phyloP scores from a whole-genome alignment of 2,113 vertebrate species.

The Pelusios castaneus region DNA sequence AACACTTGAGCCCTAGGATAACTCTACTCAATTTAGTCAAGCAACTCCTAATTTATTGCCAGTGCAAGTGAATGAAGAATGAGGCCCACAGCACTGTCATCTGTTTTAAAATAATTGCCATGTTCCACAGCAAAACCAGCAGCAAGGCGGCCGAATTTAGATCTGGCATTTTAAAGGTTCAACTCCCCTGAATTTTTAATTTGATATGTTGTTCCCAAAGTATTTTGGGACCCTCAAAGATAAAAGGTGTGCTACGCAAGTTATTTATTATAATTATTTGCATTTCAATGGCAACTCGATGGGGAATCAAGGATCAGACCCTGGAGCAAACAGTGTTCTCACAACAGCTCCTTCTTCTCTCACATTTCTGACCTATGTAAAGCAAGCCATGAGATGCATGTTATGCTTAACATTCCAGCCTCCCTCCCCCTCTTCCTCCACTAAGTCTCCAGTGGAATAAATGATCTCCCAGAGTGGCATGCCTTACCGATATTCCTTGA shows the following conservation, averaged over 20 bases:
- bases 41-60: not conserved
- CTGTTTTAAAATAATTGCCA: not conserved
- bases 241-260: rapidly evolving
- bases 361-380: not conserved
- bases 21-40: not conserved
- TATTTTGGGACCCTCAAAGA: not conserved
- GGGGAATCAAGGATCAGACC: not conserved
- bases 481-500: not conserved
- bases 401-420: not conserved
- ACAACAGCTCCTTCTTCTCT: not conserved
- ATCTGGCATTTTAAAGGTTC: not conserved
- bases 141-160: not conserved
- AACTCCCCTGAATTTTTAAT: not conserved
- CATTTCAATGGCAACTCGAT: not conserved
- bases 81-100: not conserved
- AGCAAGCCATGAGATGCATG: not conserved
- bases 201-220: not conserved
- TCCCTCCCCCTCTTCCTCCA: not conserved
- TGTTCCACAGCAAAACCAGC: not conserved
- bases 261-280: not conserved
- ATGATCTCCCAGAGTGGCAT: not conserved
- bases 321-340: not conserved
- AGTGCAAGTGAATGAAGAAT: not conserved
- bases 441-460: not conserved
- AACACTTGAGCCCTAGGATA: not conserved